Conservation (phyloP, 2,113 vertebrate species). For the Corydoras sp. region DNA sequence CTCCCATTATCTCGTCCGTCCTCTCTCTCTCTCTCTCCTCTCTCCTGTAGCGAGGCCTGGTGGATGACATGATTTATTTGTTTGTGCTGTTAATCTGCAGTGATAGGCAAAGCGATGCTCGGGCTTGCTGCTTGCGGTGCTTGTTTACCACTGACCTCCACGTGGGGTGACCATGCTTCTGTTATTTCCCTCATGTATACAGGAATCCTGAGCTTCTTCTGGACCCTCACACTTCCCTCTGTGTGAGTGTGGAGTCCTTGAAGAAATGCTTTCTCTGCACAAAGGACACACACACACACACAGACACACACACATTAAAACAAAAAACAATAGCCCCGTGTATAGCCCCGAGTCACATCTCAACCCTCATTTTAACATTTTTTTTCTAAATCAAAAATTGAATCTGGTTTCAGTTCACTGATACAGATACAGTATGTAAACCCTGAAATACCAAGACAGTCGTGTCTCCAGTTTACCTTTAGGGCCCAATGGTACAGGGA, state of each 20-base stretch:
- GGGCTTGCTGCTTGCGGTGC: conserved; percentile 32
- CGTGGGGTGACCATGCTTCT: conserved; percentile 35
- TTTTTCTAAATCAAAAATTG: too few species aligned
- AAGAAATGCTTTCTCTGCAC: conserved; percentile 45
- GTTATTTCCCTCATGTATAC: conserved; percentile 37
- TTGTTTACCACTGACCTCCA: conserved; percentile 45
- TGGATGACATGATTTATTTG: conserved; percentile 39
- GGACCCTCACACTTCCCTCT: conserved; percentile 18
- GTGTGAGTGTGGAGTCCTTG: conserved; percentile 24
- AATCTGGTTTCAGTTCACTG: too few species aligned
- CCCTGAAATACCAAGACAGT: too few species aligned
- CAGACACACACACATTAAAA: conserved; percentile 18
- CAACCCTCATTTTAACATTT: too few species aligned
- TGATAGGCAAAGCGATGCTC: conserved; percentile 34
- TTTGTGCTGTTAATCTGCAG: conserved; percentile 45
- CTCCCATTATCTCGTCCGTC: background rate
- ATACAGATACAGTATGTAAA: too few species aligned
- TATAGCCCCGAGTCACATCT: background rate
- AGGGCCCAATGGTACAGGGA: too few species aligned
- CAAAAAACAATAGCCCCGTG: background rate
- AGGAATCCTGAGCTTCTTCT: conserved; percentile 34
- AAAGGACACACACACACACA: conserved; percentile 25
- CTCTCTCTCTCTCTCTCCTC: conserved; percentile 1
- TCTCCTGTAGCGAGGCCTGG: conserved; percentile 16
- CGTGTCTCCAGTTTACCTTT: too few species aligned